Base-by-base conservation (phyloP, 2,113 vertebrate species). In the Origma solitaria region DNA sequence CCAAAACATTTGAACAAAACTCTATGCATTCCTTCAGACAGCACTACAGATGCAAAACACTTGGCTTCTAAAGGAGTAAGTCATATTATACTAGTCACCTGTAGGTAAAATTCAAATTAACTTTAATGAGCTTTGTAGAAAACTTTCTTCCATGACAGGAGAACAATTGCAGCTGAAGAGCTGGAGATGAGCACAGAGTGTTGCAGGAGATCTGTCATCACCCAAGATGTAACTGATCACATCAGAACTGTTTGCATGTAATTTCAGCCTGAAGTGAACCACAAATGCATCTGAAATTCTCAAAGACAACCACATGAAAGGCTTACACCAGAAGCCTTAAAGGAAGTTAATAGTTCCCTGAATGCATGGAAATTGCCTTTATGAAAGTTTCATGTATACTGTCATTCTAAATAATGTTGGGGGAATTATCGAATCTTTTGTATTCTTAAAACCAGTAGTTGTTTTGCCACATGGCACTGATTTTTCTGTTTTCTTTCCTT, bases 361-460 rank as follows among this genome's bases (percentile, higher is more conserved):
- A 86, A 94, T 37, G 44, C 53, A 91, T 24, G 56, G 51, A 92
- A 94, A 96, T 56, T 56, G 44, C 35, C 47, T 78, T 73, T 84
- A 92, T 75, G 50, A 65, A 93, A 93, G 38, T 95, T 93, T 95
- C 75, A 81, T 71, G 75, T 33, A 86, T 8, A 21, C 64, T 93
- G 54, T 50, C 68, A 70, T 47, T 85, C 64, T 21, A 86, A 82
- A 94, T 60, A 45, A 81, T 77, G 64, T 61, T 78, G 54, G 15
- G 40, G 20, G n/a, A 65, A 56, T 49, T 30, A 75, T 31, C 35
- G 70, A 31, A 68, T 68, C 30, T 83, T 90, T 25, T 57, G 25
- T 60, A 60, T 56, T 86, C 51, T 78, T 70, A 78, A 80, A 51
- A 30, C 7, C 24, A 77, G 15, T 17, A 85, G 24, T 6, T 60